These are phyloP conservation scores for Gobiocypris rarus DNA, from an alignment of 2,113 vertebrate genomes.

Conservation along the genomic window DNA sequence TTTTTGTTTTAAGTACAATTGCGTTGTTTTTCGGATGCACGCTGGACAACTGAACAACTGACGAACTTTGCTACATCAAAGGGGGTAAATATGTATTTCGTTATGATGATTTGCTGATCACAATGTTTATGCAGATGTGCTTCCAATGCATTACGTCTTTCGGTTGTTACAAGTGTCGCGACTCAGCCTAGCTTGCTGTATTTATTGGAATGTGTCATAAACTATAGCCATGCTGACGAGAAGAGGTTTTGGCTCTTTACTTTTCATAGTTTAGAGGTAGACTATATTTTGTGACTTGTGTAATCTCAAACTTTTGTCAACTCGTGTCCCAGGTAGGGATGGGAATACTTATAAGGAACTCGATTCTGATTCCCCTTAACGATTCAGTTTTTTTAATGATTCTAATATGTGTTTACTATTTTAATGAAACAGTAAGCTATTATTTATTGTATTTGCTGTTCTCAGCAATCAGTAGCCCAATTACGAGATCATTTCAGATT, in stretches of 20 bases:
- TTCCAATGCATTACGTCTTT: not conserved
- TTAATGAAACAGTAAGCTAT: not conserved
- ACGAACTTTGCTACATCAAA: constrained; percentile 29
- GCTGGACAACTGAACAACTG: constrained; percentile 33
- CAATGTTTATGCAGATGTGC: not conserved
- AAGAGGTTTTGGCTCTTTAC: not conserved
- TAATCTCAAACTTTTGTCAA: constrained; percentile 15
- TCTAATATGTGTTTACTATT: not conserved
- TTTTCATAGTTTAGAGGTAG: not conserved
- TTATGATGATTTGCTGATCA: not conserved
- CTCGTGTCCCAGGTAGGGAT: constrained; percentile 10
- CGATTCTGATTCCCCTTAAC: not conserved
- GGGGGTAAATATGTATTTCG: constrained; percentile 10
- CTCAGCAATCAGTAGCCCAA: not conserved
- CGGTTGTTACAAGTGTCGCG: not conserved
- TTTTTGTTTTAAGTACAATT: constrained; percentile 46
- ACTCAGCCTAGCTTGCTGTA: not conserved
- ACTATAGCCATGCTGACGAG: not conserved
- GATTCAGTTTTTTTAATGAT: not conserved
- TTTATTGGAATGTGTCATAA: not conserved
- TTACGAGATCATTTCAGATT: not conserved
- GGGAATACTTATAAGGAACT: not conserved
- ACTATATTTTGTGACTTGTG: not conserved
- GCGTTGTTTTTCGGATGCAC: constrained; percentile 44
- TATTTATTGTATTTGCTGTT: not conserved